Evolutionary conservation across 2,113 vertebrate species (phyloP).

Genomic region (Amazona vittata): DNA sequence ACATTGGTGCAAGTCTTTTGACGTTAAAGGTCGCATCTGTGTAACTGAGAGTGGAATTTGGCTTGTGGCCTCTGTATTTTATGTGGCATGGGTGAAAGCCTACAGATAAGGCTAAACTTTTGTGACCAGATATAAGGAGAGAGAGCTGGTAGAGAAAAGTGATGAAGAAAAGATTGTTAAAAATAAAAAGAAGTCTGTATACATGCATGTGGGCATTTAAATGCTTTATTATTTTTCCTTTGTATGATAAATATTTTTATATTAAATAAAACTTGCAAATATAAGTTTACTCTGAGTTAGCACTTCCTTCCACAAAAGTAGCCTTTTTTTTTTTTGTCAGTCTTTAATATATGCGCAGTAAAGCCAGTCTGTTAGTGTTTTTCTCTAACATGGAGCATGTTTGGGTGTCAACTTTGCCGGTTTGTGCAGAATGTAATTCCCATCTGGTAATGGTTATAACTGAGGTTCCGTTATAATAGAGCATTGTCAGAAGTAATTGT

Average conservation of each 20-base stretch:
- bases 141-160: not conserved
- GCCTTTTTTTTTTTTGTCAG: not conserved
- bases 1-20: not conserved
- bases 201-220: not conserved
- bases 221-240: not conserved
- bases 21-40: not conserved
- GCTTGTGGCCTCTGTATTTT: not conserved
- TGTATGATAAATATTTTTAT: not conserved
- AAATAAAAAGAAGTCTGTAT: not conserved
- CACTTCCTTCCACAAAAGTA: not conserved
- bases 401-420: not conserved
- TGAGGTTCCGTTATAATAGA: not conserved
- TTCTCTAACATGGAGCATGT: not conserved
- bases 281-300: not conserved
- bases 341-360: not conserved
- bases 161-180: not conserved
- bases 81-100: not conserved
- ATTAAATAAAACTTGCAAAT: not conserved
- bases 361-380: not conserved
- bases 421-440: not conserved
- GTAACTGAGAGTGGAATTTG: slow-evolving; percentile 35
- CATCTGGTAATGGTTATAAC: not conserved
- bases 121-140: not conserved
- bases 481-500: not conserved
- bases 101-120: not conserved